Conservation (phyloP, 2,888 invertebrate genomes). For the Amiota mariae region DNA sequence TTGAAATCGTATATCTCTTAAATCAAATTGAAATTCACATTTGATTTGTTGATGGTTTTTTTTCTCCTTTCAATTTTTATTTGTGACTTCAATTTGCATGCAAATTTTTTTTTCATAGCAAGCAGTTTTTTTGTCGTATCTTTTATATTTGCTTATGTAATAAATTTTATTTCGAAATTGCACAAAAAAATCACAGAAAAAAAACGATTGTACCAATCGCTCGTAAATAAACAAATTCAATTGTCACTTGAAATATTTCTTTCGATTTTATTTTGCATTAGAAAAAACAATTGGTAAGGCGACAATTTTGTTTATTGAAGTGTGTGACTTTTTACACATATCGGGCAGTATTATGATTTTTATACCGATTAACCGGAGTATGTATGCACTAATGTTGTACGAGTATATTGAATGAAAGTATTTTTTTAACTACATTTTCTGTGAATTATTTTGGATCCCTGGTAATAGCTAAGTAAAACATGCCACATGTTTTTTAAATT, state of each 20-base stretch:
- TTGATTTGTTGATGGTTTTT: constrained; percentile 40
- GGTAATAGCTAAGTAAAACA: too few relatives aligned
- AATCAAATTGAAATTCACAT: constrained; percentile 66
- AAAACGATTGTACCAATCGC: too few relatives aligned
- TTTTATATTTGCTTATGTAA: constrained; percentile 63
- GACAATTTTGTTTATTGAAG: constrained; percentile 13
- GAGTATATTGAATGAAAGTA: too few relatives aligned
- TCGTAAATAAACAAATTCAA: constrained; percentile 66
- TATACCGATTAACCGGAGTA: neutral
- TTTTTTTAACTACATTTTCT: too few relatives aligned
- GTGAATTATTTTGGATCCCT: too few relatives aligned
- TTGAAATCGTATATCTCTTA: constrained; percentile 54
- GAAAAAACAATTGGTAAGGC: constrained; percentile 5
- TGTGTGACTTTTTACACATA: constrained; percentile 6
- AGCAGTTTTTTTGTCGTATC: constrained; percentile 34
- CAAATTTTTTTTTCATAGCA: constrained; percentile 48
- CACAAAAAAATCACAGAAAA: constrained; percentile 43
- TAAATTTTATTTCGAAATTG: constrained; percentile 52
- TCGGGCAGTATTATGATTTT: neutral
- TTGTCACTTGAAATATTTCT: constrained; percentile 45
- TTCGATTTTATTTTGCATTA: constrained; percentile 5
- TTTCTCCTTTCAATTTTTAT: neutral
- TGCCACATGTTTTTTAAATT: too few relatives aligned
- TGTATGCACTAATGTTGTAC: too few relatives aligned
- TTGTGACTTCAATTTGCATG: constrained; percentile 61